Conservation (phyloP, 2,113 vertebrate species). For the Micronycteris hirsuta region DNA sequence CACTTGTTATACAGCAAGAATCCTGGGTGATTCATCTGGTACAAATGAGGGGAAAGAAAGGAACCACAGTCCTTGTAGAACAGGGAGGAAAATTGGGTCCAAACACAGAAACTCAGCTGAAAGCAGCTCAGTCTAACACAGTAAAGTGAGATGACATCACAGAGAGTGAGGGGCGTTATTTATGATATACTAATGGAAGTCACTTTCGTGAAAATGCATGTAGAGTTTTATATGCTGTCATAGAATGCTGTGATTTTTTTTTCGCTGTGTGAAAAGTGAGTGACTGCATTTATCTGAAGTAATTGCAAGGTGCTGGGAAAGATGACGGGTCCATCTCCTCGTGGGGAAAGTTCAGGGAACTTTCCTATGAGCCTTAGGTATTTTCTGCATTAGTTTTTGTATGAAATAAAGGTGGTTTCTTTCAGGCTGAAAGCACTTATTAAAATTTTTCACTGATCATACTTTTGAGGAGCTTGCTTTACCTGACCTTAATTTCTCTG, state of each 20-base stretch:
- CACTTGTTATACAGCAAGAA: background rate
- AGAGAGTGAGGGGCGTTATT: background rate
- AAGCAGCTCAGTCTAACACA: background rate
- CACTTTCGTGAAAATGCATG: background rate
- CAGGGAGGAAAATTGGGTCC: background rate
- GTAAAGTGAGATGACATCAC: background rate
- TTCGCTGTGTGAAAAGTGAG: background rate
- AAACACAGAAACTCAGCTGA: background rate
- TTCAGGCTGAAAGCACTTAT: background rate
- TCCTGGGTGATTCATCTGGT: background rate
- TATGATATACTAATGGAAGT: background rate
- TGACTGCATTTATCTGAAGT: background rate
- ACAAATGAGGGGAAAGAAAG: background rate
- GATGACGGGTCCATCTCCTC: background rate
- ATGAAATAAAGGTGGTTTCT: background rate
- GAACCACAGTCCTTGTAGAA: background rate
- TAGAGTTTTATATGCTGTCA: background rate
- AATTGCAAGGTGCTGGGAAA: background rate
- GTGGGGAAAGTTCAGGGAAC: background rate
- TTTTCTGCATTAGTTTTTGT: background rate
- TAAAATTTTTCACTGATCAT: background rate
- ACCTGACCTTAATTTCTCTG: background rate
- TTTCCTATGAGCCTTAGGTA: background rate
- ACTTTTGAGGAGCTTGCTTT: background rate
- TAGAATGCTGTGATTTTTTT: background rate